phyloP scores from a whole-genome alignment of 2,888 invertebrate genomes.

The Cylindroiulus punctatus region DNA sequence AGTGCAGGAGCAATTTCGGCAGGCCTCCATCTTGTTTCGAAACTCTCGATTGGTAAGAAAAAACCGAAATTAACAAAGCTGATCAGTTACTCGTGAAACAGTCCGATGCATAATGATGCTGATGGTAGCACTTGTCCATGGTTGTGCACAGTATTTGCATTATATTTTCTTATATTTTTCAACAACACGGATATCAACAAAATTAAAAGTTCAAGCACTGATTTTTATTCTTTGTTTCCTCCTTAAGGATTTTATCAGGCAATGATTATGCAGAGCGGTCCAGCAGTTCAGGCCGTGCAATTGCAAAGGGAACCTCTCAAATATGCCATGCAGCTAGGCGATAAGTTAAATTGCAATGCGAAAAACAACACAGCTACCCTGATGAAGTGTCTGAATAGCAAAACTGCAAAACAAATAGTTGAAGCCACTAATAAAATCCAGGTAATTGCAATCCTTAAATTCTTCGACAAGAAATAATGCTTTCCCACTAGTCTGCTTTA shows the following conservation, averaged over 20 bases:
- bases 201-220: too few relatives aligned
- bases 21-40: neutral
- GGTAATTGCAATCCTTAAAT: neutral
- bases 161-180: too few relatives aligned
- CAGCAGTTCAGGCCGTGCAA: neutral
- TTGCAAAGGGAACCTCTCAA: neutral
- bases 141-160: too few relatives aligned
- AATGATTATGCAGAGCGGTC: neutral
- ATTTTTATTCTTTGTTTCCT: neutral
- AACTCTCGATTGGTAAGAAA: neutral
- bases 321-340: neutral
- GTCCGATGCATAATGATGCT: too few relatives aligned
- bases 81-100: neutral
- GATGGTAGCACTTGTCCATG: too few relatives aligned
- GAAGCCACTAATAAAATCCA: neutral
- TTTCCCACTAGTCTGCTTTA: too few relatives aligned
- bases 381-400: neutral
- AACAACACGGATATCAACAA: too few relatives aligned
- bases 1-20: neutral
- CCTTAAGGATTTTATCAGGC: neutral
- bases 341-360: neutral
- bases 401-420: neutral
- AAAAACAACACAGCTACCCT: neutral
- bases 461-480: too few relatives aligned
- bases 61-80: neutral